Percentiles rank a stretch among this genome's conserved stretches.
phyloP scores from a whole-genome alignment of 1,140 invertebrate species.

The Aphidius gifuensis region DNA sequence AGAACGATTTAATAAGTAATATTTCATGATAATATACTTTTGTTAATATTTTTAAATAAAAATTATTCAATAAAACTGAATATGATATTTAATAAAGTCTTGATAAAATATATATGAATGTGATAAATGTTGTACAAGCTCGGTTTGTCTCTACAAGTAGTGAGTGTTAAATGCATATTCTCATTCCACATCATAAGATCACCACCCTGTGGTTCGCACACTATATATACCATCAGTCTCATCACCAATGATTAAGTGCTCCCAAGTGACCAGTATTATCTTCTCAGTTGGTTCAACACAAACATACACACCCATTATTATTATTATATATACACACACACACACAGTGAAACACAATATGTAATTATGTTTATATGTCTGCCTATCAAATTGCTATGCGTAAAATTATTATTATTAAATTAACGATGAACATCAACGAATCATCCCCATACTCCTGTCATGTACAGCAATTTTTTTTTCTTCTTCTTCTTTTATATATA shows the following conservation, averaged over 20 bases:
- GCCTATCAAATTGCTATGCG: neutral
- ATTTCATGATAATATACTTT: too few relatives aligned
- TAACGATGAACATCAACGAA: neutral
- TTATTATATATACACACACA: neutral
- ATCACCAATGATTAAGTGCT: slow-evolving; percentile 50
- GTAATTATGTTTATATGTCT: too few relatives aligned
- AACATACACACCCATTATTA: neutral
- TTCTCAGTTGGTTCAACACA: slow-evolving; percentile 18
- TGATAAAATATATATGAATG: too few relatives aligned
- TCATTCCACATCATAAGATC: slow-evolving; percentile 26
- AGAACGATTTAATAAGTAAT: too few relatives aligned
- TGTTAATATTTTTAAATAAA: too few relatives aligned
- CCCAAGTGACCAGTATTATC: slow-evolving; percentile 45
- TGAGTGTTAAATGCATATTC: slow-evolving; percentile 35
- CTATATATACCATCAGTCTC: slow-evolving; percentile 26
- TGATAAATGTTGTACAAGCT: too few relatives aligned
- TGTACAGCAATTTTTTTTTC: neutral
- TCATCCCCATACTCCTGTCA: neutral
- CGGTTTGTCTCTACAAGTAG: too few relatives aligned
- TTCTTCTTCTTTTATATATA: too few relatives aligned
- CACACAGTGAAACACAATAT: neutral
- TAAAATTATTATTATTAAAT: neutral
- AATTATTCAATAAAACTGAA: too few relatives aligned
- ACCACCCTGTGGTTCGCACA: slow-evolving; percentile 35
- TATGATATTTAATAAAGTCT: too few relatives aligned